These are phyloP conservation scores for Eulemur albifrons DNA, from an alignment of 2,797 vertebrate genomes.

Conservation along the genomic window DNA sequence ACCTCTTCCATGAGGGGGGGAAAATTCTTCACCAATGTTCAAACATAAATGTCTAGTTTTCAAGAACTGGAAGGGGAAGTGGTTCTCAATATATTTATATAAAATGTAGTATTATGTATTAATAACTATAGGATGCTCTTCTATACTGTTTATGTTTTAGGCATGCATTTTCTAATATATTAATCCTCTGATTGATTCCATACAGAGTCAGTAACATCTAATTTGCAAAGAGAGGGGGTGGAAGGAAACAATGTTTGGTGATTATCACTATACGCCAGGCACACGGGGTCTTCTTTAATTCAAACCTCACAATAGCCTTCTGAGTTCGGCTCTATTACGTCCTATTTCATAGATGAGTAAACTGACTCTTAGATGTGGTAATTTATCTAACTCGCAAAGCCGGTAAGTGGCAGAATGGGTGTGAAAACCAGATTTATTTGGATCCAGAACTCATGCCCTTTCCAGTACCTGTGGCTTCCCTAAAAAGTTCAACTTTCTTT, in stretches of 20 bases:
- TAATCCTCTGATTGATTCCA: not conserved
- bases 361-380: not conserved
- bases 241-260: not conserved
- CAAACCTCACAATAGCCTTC: not conserved
- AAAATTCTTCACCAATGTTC: not conserved
- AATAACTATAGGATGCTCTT: not conserved
- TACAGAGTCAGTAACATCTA: not conserved
- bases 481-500: constrained; percentile 23
- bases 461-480: not conserved
- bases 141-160: not conserved
- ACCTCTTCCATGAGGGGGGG: not conserved
- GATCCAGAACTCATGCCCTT: not conserved
- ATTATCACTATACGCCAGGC: not conserved
- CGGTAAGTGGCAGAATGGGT: not conserved
- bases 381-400: not conserved
- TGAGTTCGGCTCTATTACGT: not conserved
- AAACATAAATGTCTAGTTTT: not conserved
- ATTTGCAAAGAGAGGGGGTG: not conserved
- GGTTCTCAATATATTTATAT: not conserved
- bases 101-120: not conserved
- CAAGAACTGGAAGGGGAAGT: not conserved
- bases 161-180: not conserved
- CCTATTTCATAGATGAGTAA: not conserved
- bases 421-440: not conserved
- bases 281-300: not conserved